A percentile compares a stretch with the other conserved stretches of the same genome.
Conservation (phyloP, 2,888 invertebrate species). For the Meiosimyza decipiens region DNA sequence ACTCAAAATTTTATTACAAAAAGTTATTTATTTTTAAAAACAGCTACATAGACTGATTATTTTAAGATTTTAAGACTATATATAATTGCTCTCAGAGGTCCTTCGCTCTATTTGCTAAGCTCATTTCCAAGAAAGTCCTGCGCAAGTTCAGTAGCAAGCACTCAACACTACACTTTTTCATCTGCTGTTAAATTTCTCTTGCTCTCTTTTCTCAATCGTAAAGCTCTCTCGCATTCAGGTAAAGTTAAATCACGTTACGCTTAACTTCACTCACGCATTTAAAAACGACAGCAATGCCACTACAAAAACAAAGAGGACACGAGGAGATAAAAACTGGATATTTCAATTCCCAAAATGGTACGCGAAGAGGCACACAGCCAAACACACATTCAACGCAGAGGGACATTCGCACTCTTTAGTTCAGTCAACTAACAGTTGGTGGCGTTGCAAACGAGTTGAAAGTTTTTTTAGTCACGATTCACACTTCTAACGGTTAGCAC, state of each 20-base stretch:
- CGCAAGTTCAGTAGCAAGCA: no score
- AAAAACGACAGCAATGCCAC: background rate
- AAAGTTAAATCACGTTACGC: background rate
- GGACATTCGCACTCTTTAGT: conserved; percentile 40
- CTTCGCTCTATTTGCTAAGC: no score
- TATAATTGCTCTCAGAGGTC: no score
- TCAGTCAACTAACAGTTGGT: conserved; percentile 47
- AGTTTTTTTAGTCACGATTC: conserved; percentile 62
- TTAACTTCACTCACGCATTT: background rate
- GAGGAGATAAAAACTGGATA: background rate
- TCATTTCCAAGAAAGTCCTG: no score
- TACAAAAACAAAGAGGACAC: background rate
- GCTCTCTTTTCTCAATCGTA: no score
- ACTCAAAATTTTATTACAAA: no score
- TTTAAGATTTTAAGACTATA: no score
- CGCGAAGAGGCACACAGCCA: background rate
- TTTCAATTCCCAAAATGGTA: conserved; percentile 12
- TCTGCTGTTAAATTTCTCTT: no score
- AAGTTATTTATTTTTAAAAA: no score
- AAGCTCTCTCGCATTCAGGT: background rate
- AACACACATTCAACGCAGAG: conserved; percentile 5
- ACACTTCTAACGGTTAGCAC: conserved; percentile 58
- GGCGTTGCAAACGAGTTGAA: conserved; percentile 48
- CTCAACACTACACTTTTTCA: no score
- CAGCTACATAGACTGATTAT: no score